Percentiles rank a stretch among this genome's conserved stretches.
phyloP scores from a whole-genome alignment of 1,140 invertebrate genomes.

The Zaprionus capensis region DNA sequence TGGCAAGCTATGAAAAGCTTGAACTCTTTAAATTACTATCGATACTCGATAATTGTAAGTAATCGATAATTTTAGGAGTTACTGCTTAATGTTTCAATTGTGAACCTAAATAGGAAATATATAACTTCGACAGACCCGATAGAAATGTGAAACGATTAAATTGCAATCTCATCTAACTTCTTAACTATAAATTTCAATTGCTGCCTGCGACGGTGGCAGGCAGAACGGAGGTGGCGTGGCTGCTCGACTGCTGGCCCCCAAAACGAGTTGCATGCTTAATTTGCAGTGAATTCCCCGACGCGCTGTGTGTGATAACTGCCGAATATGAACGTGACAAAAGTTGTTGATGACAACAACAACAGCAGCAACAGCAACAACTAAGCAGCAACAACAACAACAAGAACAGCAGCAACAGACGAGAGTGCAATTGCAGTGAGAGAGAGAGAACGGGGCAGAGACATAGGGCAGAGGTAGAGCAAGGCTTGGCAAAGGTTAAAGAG shows the following conservation, averaged over 20 bases:
- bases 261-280: conserved; percentile 43
- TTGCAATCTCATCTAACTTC: not conserved
- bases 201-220: not conserved
- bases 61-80: not conserved
- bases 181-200: conserved; percentile 8
- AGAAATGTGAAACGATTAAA: not conserved
- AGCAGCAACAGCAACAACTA: conserved; percentile 10
- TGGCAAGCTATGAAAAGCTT: too few species aligned
- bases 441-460: not conserved
- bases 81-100: too few species aligned
- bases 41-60: not conserved
- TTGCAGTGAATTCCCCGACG: conserved; percentile 43
- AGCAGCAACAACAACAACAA: conserved; percentile 2
- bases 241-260: not conserved
- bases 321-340: conserved; percentile 70
- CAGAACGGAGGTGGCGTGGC: not conserved
- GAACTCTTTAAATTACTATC: not conserved
- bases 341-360: conserved; percentile 43
- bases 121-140: not conserved
- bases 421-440: conserved; percentile 44
- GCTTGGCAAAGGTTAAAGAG: conserved; percentile 13
- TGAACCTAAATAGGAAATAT: too few species aligned
- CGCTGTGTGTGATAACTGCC: conserved; percentile 51
- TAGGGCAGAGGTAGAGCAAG: conserved; percentile 3
- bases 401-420: not conserved